A percentile compares a stretch with the other conserved stretches of the same genome.
These are phyloP conservation scores for Speoplatyrhinus poulsoni DNA, from an alignment of 2,113 vertebrate genomes.

Conservation along the genomic window DNA sequence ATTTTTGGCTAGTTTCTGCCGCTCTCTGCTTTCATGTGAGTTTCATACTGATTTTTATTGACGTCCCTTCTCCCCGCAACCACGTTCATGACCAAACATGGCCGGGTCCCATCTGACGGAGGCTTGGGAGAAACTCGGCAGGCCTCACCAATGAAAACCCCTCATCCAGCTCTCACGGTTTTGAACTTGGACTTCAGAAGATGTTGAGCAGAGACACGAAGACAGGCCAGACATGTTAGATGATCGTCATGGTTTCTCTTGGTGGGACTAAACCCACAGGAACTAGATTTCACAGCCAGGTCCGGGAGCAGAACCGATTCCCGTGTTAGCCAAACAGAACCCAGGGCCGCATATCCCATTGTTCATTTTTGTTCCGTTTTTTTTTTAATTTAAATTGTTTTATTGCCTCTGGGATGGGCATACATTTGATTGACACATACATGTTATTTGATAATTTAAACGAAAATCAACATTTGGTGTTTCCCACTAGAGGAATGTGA, in stretches of 20 bases:
- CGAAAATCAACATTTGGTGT: background rate
- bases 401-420: conserved; percentile 3
- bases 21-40: conserved; percentile 40
- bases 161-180: conserved; percentile 21
- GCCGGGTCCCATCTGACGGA: conserved; percentile 42
- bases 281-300: conserved; percentile 67
- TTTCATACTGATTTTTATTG: conserved; percentile 48
- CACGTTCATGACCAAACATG: conserved; percentile 62
- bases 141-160: conserved; percentile 16
- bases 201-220: conserved; percentile 41
- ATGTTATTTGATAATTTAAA: conserved; percentile 10
- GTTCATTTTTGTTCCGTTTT: conserved; percentile 43
- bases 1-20: conserved; percentile 10
- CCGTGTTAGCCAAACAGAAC: conserved; percentile 41
- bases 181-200: conserved; percentile 17
- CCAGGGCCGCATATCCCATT: conserved; percentile 42
- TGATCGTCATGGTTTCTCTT: conserved; percentile 41
- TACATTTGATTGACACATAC: conserved; percentile 8
- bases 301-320: conserved; percentile 51
- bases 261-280: conserved; percentile 60
- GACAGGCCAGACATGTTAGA: conserved; percentile 59
- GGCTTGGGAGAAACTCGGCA: conserved; percentile 37
- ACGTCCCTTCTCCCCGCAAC: conserved; percentile 46
- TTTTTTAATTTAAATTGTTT: background rate
- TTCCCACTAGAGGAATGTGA: background rate